These are phyloP conservation scores for Ctena decussata DNA, from an alignment of 2,888 invertebrate genomes.

Conservation along the genomic window DNA sequence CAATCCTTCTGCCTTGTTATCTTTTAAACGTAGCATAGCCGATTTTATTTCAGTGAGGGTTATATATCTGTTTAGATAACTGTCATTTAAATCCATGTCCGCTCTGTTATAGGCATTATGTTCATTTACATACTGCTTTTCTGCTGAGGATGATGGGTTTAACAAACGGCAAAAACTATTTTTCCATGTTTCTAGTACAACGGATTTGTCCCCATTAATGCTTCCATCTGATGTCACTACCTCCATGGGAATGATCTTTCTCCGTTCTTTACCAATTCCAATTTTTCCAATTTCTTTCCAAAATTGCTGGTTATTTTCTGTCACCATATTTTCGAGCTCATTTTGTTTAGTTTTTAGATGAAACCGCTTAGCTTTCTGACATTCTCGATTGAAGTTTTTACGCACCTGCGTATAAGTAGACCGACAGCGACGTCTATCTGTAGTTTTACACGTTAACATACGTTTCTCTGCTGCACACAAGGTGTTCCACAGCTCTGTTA, in stretches of 20 bases:
- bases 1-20: neutral
- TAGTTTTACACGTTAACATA: too few relatives aligned
- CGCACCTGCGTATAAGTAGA: too few relatives aligned
- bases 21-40: neutral
- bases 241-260: neutral
- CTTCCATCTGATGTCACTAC: neutral
- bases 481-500: too few relatives aligned
- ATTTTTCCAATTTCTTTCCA: constrained; percentile 2
- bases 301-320: neutral
- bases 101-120: neutral
- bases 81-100: neutral
- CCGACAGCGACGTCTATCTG: too few relatives aligned
- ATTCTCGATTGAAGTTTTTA: too few relatives aligned
- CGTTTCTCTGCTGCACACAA: too few relatives aligned
- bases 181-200: neutral
- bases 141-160: neutral
- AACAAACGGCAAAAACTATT: neutral
- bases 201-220: neutral
- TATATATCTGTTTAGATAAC: neutral
- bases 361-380: too few relatives aligned
- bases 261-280: neutral
- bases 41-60: neutral
- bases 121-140: neutral
- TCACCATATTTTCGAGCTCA: neutral
- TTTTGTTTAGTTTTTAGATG: neutral